Base-by-base conservation (phyloP, 2,113 vertebrate species). In the Nipponia nippon region DNA sequence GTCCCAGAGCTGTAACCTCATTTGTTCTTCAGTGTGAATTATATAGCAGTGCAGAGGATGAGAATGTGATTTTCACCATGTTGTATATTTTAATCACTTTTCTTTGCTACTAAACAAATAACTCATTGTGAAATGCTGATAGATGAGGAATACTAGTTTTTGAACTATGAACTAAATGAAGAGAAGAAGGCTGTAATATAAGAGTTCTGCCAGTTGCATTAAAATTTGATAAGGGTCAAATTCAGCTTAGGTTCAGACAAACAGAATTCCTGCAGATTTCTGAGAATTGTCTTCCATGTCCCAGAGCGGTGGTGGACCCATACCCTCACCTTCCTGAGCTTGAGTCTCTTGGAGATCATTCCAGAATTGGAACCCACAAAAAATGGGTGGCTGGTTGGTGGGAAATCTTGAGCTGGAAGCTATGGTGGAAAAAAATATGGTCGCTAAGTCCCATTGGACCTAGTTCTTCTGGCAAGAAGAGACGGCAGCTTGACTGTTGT, bases 31-130 rank as follows among this genome's bases (percentile, higher is more conserved):
- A 89, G 70, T 27, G 53, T 94, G 75, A 76, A 50, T 97, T 94
- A 90, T 75, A 93, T 50, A 93, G 96, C 82, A 93, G 62, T 71
- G 78, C 66, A 77, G 90, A 95, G 96, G 90, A 97, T 46, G 67
- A 90, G 92, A 95, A 91, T 94, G 91, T 90, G 95, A 96, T 97
- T 97, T 97, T 97, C 82, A 76, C 93, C 72, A 87, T 52, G 84
- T 79, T 71, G 73, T 95, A 50, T 94, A 96, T 91, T 97, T 98
- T 98, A 97, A 98, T 98, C 96, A 96, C 90, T 97, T 97, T 97
- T 92, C 90, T 95, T 93, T 95, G 93, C 90, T 91, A 89, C 96
- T 94, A 89, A 96, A 94, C 94, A 96, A 97, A 97, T 97, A 97
- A 97, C 67, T 97, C 76, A 91, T 67, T 63, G 8, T 94, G 87